These are phyloP conservation scores for Psilopogon haemacephalus DNA, from an alignment of 2,113 vertebrate genomes.

Conservation along the genomic window DNA sequence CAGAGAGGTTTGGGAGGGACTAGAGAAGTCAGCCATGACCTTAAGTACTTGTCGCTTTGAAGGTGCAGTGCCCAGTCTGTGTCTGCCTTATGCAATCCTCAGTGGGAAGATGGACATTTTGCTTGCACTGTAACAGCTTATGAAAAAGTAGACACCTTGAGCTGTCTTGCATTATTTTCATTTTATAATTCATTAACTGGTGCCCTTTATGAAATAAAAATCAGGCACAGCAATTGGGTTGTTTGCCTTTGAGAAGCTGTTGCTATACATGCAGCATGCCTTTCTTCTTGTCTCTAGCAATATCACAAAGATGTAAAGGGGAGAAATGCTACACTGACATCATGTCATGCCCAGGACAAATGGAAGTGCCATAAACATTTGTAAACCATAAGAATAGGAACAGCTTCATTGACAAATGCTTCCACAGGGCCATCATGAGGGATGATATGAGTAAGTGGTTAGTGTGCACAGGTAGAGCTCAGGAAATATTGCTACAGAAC, in stretches of 20 bases:
- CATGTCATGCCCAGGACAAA: background rate
- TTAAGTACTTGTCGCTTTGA: background rate
- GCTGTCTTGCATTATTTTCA: background rate
- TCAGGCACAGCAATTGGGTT: background rate
- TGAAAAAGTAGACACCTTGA: background rate
- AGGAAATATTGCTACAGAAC: background rate
- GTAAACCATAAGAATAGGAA: background rate
- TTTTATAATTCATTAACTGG: slow-evolving; percentile 19
- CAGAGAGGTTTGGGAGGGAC: too few relatives aligned
- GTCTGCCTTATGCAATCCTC: background rate
- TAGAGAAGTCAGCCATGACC: background rate
- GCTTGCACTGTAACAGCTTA: background rate
- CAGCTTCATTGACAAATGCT: background rate
- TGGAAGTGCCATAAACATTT: background rate
- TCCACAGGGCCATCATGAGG: background rate
- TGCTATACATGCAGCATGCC: background rate
- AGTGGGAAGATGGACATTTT: background rate
- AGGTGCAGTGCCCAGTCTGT: background rate
- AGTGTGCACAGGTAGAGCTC: accelerated
- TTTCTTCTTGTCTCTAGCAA: background rate
- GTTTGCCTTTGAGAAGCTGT: slow-evolving; percentile 22
- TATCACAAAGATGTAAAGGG: background rate
- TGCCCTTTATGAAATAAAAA: slow-evolving; percentile 26
- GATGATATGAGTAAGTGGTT: accelerated
- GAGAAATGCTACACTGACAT: background rate